These are phyloP conservation scores for Anastrepha obliqua DNA, from an alignment of 1,140 invertebrate species.

Conservation along the genomic window DNA sequence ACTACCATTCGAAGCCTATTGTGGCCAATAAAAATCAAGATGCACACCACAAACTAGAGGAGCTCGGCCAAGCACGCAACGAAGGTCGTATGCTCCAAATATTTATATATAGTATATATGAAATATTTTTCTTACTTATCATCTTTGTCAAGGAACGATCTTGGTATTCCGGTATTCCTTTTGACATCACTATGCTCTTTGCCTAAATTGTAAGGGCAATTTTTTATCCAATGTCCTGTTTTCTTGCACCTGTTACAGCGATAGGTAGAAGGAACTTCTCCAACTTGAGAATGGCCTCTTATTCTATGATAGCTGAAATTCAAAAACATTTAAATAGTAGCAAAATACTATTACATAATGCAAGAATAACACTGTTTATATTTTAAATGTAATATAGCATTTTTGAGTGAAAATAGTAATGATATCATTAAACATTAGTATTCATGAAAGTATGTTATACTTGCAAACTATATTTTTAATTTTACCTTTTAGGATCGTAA, in stretches of 20 bases:
- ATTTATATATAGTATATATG: too few species aligned
- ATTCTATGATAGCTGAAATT: conserved; percentile 88
- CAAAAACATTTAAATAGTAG: background rate
- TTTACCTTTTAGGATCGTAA: conserved; percentile 97
- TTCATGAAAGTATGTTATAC: background rate
- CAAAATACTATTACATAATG: background rate
- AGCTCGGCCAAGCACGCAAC: too few species aligned
- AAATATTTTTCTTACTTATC: conserved; percentile 62
- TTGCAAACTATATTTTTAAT: conserved; percentile 56
- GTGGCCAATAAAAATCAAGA: too few species aligned
- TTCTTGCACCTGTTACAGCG: conserved; percentile 95
- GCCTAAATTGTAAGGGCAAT: conserved; percentile 84
- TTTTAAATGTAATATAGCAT: too few species aligned
- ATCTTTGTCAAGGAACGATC: conserved; percentile 91
- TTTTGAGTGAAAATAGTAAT: background rate
- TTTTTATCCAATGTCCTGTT: conserved; percentile 96
- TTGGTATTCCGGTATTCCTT: conserved; percentile 97
- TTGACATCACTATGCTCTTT: conserved; percentile 84
- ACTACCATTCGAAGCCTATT: too few species aligned
- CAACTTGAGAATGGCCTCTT: conserved; percentile 88
- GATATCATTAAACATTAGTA: background rate
- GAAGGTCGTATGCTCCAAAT: too few species aligned
- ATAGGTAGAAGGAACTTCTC: conserved; percentile 91
- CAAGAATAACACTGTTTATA: background rate
- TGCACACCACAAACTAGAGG: too few species aligned